These are phyloP conservation scores for Chymomyza amoena DNA, from an alignment of 2,888 invertebrate genomes.

Conservation along the genomic window DNA sequence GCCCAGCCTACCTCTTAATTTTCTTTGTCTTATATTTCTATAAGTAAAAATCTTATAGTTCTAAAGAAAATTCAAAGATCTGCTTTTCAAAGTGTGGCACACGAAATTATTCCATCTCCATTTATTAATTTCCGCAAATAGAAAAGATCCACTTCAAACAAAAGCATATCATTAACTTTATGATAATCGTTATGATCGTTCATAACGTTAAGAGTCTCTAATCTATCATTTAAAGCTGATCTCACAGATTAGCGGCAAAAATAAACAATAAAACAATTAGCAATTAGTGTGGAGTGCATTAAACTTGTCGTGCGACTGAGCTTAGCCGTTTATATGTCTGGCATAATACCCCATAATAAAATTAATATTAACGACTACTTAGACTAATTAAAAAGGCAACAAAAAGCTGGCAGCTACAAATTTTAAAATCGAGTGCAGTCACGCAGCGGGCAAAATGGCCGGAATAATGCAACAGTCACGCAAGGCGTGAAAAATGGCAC, in stretches of 20 bases:
- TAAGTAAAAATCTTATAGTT: too few relatives aligned
- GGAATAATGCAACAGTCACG: conserved; percentile 45
- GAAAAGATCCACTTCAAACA: too few relatives aligned
- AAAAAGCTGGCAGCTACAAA: background rate
- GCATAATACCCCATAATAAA: conserved; percentile 54
- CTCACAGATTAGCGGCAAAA: conserved; percentile 32
- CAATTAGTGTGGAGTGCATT: conserved; percentile 48
- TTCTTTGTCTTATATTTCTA: too few relatives aligned
- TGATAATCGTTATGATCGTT: background rate
- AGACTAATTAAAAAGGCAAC: conserved; percentile 49
- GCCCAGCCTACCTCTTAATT: too few relatives aligned
- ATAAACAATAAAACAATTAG: conserved; percentile 33
- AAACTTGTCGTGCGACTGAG: conserved; percentile 26
- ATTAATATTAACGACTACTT: conserved; percentile 65
- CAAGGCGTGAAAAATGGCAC: conserved; percentile 35
- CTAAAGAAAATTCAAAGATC: too few relatives aligned
- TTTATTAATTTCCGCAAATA: too few relatives aligned
- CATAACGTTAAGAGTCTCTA: background rate
- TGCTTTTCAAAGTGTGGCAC: too few relatives aligned
- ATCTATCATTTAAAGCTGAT: conserved; percentile 35
- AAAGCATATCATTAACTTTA: background rate
- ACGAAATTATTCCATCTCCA: too few relatives aligned
- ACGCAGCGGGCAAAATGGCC: conserved; percentile 49
- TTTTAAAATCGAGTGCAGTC: conserved; percentile 46
- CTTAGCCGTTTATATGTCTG: conserved; percentile 21